These are phyloP conservation scores for Chromoteleia sp. DNA, from an alignment of 2,888 invertebrate genomes.

Conservation along the genomic window DNA sequence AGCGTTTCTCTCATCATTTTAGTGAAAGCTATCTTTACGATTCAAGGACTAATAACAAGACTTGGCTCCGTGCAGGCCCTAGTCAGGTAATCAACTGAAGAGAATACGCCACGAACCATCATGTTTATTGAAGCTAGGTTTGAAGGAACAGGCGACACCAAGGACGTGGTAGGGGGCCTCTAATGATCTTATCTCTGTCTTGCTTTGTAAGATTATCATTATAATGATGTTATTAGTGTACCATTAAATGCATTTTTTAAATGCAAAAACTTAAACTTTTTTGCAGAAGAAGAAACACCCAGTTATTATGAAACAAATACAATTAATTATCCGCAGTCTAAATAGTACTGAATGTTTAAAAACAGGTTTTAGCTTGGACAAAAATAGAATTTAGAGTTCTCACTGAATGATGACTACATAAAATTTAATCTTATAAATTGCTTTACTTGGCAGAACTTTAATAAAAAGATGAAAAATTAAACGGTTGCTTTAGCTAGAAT, in stretches of 20 bases:
- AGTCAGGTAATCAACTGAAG: conserved; percentile 64
- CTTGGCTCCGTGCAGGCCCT: conserved; percentile 60
- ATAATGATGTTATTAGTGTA: conserved; percentile 30
- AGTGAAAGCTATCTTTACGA: conserved; percentile 74
- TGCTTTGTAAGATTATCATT: conserved; percentile 22
- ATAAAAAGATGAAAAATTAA: no score
- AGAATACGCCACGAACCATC: conserved; percentile 12
- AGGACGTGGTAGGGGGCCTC: conserved; percentile 41
- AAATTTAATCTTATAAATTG: no score
- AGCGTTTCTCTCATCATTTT: conserved; percentile 76
- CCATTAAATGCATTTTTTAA: conserved; percentile 4
- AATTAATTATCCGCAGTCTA: no score
- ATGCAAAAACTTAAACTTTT: background rate
- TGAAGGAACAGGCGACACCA: conserved; percentile 37
- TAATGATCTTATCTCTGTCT: conserved; percentile 42
- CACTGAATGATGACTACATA: no score
- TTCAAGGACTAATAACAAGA: conserved; percentile 39
- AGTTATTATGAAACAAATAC: background rate
- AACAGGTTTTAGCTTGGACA: no score
- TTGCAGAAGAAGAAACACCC: background rate
- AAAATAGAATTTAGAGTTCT: no score
- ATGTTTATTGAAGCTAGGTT: conserved; percentile 27
- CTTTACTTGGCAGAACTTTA: no score
- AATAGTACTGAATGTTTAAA: no score
- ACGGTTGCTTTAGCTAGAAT: no score